A percentile compares a stretch with the other conserved stretches of the same genome.
Evolutionary conservation across 2,113 vertebrate species (phyloP).

Genomic region (Silurus meridionalis): DNA sequence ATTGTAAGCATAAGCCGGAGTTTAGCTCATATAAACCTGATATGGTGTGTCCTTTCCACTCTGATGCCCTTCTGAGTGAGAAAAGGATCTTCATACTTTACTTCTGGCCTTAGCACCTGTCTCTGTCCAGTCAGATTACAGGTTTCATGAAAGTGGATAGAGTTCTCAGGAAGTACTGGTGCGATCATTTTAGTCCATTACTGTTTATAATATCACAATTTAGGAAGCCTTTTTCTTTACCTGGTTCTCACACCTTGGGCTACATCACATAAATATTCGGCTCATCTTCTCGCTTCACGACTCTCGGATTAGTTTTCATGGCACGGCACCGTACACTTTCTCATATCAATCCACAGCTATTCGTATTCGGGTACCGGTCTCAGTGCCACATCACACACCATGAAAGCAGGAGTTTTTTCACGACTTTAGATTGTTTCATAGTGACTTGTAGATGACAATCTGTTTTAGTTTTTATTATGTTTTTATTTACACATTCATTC

Average conservation of each 20-base stretch:
- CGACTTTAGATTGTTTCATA: neutral
- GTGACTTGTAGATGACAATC: neutral
- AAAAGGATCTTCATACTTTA: neutral
- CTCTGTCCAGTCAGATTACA: neutral
- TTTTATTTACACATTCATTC: neutral
- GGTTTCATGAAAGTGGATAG: neutral
- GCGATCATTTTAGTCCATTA: neutral
- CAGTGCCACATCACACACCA: neutral
- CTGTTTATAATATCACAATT: neutral
- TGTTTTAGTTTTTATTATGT: neutral
- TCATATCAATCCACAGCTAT: neutral
- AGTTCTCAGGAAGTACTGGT: neutral
- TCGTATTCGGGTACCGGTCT: neutral
- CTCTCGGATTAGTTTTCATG: conserved; percentile 12
- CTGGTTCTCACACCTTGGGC: neutral
- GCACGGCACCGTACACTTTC: neutral
- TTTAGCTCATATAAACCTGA: neutral
- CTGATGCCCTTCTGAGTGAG: neutral
- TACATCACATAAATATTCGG: neutral
- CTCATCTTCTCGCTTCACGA: neutral
- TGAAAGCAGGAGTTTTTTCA: neutral
- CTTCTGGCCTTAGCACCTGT: neutral
- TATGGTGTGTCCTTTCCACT: neutral
- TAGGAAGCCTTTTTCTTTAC: neutral
- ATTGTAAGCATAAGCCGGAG: neutral